A percentile compares a stretch with the other conserved stretches of the same genome.
These are phyloP conservation scores for Rachycentron canadum DNA, from an alignment of 2,797 vertebrate species.

Conservation along the genomic window DNA sequence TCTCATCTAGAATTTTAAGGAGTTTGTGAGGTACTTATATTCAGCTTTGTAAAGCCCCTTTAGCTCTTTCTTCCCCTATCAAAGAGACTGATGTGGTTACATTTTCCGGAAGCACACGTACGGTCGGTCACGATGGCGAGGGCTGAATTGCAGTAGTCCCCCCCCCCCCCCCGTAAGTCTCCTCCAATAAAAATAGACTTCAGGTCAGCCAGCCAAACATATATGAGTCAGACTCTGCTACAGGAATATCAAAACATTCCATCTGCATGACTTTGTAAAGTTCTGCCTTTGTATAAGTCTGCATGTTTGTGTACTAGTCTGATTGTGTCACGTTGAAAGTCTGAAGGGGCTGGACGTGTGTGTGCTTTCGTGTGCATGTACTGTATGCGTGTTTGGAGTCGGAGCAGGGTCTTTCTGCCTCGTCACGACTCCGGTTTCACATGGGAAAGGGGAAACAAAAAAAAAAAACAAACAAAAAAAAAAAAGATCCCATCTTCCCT, in stretches of 20 bases:
- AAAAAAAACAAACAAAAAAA: no score
- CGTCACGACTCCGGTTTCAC: conserved; percentile 57
- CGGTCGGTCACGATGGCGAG: conserved; percentile 29
- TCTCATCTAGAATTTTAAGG: conserved; percentile 25
- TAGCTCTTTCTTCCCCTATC: conserved; percentile 17
- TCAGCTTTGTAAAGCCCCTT: conserved; percentile 45
- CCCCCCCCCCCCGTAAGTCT: conserved; percentile 34
- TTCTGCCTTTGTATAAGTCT: conserved; percentile 77
- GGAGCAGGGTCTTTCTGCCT: conserved; percentile 47
- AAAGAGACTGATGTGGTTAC: conserved; percentile 14
- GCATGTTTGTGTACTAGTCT: conserved; percentile 74
- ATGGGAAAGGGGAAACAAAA: no score
- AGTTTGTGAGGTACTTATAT: conserved; percentile 38
- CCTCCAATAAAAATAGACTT: conserved; percentile 52
- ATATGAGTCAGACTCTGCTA: conserved; percentile 53
- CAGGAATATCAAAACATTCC: conserved; percentile 75
- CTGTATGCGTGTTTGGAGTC: conserved; percentile 34
- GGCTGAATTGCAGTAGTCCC: conserved; percentile 42
- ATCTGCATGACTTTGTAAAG: conserved; percentile 80
- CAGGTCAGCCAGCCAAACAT: conserved; percentile 35
- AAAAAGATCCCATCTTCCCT: conserved; percentile 23
- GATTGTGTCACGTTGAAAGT: conserved; percentile 54
- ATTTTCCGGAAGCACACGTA: conserved; percentile 43
- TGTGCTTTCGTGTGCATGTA: conserved; percentile 14
- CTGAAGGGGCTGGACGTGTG: conserved; percentile 43